Evolutionary conservation across 2,888 invertebrate genomes (phyloP).

Genomic region (Esperia sulphurella): DNA sequence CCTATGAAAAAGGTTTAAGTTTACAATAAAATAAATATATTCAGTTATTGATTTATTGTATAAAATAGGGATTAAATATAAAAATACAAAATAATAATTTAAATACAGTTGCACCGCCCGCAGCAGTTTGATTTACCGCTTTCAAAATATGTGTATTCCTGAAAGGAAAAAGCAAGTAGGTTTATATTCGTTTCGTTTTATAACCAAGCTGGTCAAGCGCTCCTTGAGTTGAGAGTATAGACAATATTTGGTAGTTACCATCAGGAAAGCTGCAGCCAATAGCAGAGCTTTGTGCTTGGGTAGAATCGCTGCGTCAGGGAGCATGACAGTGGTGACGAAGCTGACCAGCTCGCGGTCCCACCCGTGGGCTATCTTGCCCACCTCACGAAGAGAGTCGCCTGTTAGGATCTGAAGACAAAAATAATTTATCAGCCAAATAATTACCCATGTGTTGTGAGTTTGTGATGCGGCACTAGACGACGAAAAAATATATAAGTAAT

Average conservation of each 20-base stretch:
- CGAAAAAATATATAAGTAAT: too few relatives aligned
- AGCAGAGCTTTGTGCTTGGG: conserved; percentile 89
- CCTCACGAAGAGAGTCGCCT: conserved; percentile 79
- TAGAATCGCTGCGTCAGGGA: conserved; percentile 84
- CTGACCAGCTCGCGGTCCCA: conserved; percentile 84
- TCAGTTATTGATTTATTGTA: too few relatives aligned
- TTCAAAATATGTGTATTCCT: conserved; percentile 85
- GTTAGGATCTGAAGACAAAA: conserved; percentile 67
- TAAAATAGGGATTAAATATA: not conserved
- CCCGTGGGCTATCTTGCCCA: conserved; percentile 84
- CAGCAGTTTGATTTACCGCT: conserved; percentile 60
- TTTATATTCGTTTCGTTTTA: too few relatives aligned
- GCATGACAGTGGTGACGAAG: conserved; percentile 86
- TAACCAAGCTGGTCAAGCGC: too few relatives aligned
- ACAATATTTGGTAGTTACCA: conserved; percentile 76
- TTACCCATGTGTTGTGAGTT: too few relatives aligned
- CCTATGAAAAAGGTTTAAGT: too few relatives aligned
- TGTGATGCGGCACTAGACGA: too few relatives aligned
- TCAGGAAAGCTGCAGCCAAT: conserved; percentile 88
- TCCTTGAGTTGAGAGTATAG: not conserved
- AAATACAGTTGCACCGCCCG: conserved; percentile 46
- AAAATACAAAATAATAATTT: conserved; percentile 4
- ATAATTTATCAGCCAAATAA: not conserved
- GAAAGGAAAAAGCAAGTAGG: conserved; percentile 41
- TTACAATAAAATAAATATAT: too few relatives aligned